phyloP scores from a whole-genome alignment of 2,797 vertebrate genomes.

The Rhinichthys osculus region DNA sequence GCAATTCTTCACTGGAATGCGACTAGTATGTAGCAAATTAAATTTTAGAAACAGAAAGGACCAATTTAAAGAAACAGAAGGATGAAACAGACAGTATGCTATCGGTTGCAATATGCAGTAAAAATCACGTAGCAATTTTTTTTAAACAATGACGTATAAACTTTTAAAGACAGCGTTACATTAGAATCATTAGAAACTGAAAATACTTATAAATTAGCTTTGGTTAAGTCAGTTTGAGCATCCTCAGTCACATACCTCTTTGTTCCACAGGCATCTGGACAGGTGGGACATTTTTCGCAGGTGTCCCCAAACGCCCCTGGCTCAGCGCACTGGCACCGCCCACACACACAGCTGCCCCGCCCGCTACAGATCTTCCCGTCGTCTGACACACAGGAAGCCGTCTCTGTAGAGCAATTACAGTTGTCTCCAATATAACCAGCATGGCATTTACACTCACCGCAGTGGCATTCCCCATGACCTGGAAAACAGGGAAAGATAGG shows the following conservation, averaged over 20 bases:
- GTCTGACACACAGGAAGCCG: conserved; percentile 79
- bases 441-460: conserved; percentile 95
- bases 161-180: background rate
- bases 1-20: background rate
- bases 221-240: background rate
- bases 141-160: background rate
- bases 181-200: background rate
- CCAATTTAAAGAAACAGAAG: background rate
- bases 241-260: conserved; percentile 82
- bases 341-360: conserved; percentile 87
- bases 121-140: background rate
- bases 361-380: conserved; percentile 93
- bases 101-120: background rate
- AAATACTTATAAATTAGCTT: background rate
- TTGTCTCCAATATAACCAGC: conserved; percentile 90
- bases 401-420: conserved; percentile 94
- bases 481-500: conserved; percentile 26
- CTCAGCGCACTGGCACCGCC: conserved; percentile 89
- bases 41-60: background rate
- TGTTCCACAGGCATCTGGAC: conserved; percentile 90
- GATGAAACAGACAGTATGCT: background rate
- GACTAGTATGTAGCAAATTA: background rate
- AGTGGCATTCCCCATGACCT: conserved; percentile 96
- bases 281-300: conserved; percentile 96
- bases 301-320: conserved; percentile 93